Base-by-base conservation (phyloP, 1,140 invertebrate species). In the Penaeus vannamei region DNA sequence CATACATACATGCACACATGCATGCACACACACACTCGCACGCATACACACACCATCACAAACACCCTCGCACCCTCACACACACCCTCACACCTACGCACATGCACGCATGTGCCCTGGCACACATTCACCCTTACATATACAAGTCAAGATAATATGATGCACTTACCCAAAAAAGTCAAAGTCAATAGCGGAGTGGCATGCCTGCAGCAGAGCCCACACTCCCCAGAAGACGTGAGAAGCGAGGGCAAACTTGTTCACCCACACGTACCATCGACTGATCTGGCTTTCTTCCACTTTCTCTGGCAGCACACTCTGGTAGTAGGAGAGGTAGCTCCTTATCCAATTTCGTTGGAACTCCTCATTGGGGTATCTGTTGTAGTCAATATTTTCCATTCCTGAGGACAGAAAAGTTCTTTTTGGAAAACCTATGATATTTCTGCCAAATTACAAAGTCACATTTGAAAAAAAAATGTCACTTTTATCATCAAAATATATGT, bases 161-260 rank as follows among this genome's bases (percentile, higher is more conserved):
- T 53, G 17, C 53, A 53, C 95, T 94, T 95, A 99, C 97, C 94
- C 94, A 86, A 98, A 94, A 94, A 97, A 99, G 94, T 99, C 97
- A 93, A 99, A 99, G 92, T 99, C 96, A 92, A 99, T 98, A 79
- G 94, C 95, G 0, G 98, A 99, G 94, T 97, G 95, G 93, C 97
- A 95, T 19, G 96, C 96, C 93, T 99, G 98, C 77, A 99, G 96
- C 1, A 99, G 94, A 10, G 96, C 95, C 98, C 98, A 99, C 76
- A 98, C 93, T 14, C 96, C 96, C 98, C 98, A 99, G 91, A 98
- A 95, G 89, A 99, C 95, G 93, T 98, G 97, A 7, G 97, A 94
- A 0, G 96, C 95, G 84, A 98, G 93, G 26, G 96, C 94, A 93
- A 97, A 96, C 93, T 96, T 95, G 92, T 97, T 96, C n/a, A 91